Conservation (phyloP, 2,888 invertebrate species). For the Drosophila affinis region DNA sequence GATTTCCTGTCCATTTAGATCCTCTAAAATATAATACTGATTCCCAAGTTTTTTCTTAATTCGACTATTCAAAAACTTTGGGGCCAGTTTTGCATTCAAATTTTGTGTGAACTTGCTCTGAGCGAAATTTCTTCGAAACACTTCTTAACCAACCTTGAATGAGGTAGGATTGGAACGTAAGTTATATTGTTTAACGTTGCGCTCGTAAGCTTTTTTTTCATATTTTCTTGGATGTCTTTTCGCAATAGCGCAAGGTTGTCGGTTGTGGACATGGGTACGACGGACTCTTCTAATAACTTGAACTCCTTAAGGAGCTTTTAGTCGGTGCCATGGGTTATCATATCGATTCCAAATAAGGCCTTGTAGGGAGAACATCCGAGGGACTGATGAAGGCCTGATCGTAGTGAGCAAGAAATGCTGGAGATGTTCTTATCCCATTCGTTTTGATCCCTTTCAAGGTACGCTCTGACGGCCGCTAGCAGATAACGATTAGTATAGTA, state of each 20-base stretch:
- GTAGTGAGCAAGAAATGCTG: too few relatives aligned
- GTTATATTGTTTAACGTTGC: constrained; percentile 7
- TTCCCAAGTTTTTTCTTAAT: constrained; percentile 12
- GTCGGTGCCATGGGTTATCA: constrained; percentile 10
- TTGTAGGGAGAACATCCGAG: too few relatives aligned
- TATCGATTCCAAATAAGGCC: constrained; percentile 3
- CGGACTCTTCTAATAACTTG: neutral
- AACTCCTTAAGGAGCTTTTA: neutral
- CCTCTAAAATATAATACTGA: neutral
- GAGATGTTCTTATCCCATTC: too few relatives aligned
- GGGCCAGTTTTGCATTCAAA: constrained; percentile 8
- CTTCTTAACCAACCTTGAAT: constrained; percentile 5
- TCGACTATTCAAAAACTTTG: constrained; percentile 8
- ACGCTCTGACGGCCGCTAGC: too few relatives aligned
- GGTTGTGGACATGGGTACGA: neutral
- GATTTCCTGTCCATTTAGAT: neutral
- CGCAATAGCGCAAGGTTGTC: constrained; percentile 9
- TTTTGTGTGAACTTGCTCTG: constrained; percentile 11
- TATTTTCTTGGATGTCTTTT: constrained; percentile 8
- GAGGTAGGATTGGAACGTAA: neutral
- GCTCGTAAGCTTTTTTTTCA: constrained; percentile 2
- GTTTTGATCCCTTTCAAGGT: too few relatives aligned
- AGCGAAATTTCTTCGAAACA: constrained; percentile 8
- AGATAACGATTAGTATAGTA: too few relatives aligned
- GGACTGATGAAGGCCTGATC: too few relatives aligned